These are phyloP conservation scores for Amorpha juglandis DNA, from an alignment of 2,888 invertebrate species.

Conservation along the genomic window DNA sequence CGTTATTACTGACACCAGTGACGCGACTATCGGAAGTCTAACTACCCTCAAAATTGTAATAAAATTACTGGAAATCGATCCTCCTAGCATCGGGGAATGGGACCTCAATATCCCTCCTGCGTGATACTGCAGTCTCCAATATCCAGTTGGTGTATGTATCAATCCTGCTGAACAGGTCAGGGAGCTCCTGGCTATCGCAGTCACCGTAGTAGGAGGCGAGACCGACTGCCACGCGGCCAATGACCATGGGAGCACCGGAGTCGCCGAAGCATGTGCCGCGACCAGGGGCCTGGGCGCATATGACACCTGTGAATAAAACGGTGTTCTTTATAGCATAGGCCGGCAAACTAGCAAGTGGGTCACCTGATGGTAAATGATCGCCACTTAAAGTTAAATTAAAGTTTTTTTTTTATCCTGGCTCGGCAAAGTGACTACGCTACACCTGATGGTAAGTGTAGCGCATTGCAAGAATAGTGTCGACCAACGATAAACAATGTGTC, in stretches of 20 bases:
- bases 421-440: too few relatives aligned
- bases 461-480: too few relatives aligned
- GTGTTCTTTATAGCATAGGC: background rate
- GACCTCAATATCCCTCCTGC: conserved; percentile 28
- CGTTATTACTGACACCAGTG: too few relatives aligned
- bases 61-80: conserved; percentile 25
- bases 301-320: conserved; percentile 44
- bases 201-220: conserved; percentile 47
- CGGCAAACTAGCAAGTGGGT: too few relatives aligned
- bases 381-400: too few relatives aligned
- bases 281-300: conserved; percentile 53
- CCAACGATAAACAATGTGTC: too few relatives aligned
- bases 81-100: conserved; percentile 29
- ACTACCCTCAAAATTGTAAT: background rate
- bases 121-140: conserved; percentile 48
- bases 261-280: conserved; percentile 60
- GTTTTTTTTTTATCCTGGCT: too few relatives aligned
- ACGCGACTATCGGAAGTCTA: too few relatives aligned
- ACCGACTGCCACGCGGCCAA: conserved; percentile 50
- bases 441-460: too few relatives aligned
- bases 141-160: conserved; percentile 62
- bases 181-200: conserved; percentile 47
- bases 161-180: conserved; percentile 59
- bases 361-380: too few relatives aligned
- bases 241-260: conserved; percentile 63